Evolutionary conservation across 1,140 invertebrate species (phyloP).

Genomic region (Orius insidiosus): DNA sequence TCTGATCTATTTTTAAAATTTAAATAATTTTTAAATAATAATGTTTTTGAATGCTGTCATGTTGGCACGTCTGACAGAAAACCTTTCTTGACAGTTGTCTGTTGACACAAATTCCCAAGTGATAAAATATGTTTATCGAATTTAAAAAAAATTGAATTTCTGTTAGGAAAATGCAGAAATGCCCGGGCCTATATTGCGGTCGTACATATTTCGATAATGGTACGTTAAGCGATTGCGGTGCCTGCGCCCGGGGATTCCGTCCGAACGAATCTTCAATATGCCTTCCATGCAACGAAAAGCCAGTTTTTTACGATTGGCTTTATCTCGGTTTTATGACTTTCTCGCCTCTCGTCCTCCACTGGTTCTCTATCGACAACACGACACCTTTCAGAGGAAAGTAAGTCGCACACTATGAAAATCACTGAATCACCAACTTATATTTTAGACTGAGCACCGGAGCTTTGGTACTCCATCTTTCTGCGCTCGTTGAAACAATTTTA

Average conservation of each 20-base stretch:
- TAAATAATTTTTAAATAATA: too few relatives aligned
- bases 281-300: slow-evolving; percentile 51
- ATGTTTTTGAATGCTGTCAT: too few relatives aligned
- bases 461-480: slow-evolving; percentile 52
- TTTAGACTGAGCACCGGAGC: slow-evolving; percentile 51
- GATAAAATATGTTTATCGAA: too few relatives aligned
- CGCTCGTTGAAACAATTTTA: slow-evolving; percentile 57
- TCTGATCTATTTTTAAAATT: too few relatives aligned
- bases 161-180: slow-evolving; percentile 30
- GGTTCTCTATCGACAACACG: slow-evolving; percentile 72
- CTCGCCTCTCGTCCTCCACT: slow-evolving; percentile 68
- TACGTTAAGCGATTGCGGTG: slow-evolving; percentile 59
- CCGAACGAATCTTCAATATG: slow-evolving; percentile 50
- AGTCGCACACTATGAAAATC: too few relatives aligned
- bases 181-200: slow-evolving; percentile 79
- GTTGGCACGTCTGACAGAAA: too few relatives aligned
- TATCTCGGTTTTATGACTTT: slow-evolving; percentile 87
- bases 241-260: slow-evolving; percentile 67
- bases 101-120: too few relatives aligned
- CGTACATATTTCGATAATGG: slow-evolving; percentile 42
- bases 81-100: too few relatives aligned
- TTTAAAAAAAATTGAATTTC: too few relatives aligned
- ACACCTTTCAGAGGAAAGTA: slow-evolving; percentile 56
- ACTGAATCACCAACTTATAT: too few relatives aligned
- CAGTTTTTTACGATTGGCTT: slow-evolving; percentile 80